Evolutionary conservation across 2,113 vertebrate genomes (phyloP).

Genomic region (Tonatia bakeri): DNA sequence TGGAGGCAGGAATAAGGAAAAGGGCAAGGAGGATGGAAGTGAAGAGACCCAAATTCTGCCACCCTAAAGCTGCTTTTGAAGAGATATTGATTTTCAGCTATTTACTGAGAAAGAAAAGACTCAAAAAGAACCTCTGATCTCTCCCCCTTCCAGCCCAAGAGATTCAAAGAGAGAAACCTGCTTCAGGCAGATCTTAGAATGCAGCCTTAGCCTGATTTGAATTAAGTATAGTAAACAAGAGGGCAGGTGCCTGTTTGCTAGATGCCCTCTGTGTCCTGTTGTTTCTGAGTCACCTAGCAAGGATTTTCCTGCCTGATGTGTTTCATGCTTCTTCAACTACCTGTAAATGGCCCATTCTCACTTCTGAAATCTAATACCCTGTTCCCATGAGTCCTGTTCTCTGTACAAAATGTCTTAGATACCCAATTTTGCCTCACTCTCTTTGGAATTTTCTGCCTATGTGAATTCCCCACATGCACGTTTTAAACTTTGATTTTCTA

Average conservation of each 20-base stretch:
- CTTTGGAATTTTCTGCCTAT: neutral
- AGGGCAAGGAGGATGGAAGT: neutral
- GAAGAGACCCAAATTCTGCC: neutral
- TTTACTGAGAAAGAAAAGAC: neutral
- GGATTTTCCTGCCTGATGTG: neutral
- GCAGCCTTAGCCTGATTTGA: neutral
- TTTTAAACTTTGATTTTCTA: neutral
- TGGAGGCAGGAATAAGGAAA: neutral
- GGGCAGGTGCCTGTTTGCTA: neutral
- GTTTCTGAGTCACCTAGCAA: neutral
- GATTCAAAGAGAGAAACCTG: neutral
- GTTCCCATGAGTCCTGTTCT: neutral
- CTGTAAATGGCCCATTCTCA: neutral
- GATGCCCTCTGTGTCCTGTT: neutral
- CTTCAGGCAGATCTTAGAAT: neutral
- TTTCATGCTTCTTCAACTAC: neutral
- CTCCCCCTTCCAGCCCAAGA: neutral
- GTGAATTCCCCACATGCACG: neutral
- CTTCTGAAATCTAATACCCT: neutral
- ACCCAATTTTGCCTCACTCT: neutral
- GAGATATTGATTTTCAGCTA: neutral
- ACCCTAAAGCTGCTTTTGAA: neutral
- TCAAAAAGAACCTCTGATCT: neutral
- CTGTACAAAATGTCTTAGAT: neutral
- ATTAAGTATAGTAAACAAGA: neutral